Evolutionary conservation across 2,797 vertebrate genomes (phyloP), one percentile per base, ranked within the genome.

Genomic region (Oreortyx pictus): DNA sequence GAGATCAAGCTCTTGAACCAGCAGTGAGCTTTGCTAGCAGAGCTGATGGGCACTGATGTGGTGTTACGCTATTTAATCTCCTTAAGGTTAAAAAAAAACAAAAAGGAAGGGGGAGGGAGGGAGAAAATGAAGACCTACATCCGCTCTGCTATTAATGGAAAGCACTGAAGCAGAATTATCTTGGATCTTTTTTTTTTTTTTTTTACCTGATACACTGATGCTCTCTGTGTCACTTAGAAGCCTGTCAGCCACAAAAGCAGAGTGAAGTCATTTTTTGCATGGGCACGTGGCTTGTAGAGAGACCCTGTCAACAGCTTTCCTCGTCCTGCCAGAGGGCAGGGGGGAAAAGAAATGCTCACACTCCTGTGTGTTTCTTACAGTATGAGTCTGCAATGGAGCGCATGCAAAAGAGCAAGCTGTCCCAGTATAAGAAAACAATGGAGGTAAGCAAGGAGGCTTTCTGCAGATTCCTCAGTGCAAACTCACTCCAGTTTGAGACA

Each of bases 381-480:
- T 99, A 98, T 1, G 98, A 99, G 89, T 96, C 86, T 23, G 97
- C 98, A 23, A 98, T 99, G 98, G 99, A 99, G 57, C 98, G 98
- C 6, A 95, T 98, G 66, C 99, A 99, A n/a, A 99, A 99, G 97
- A 98, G 86, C 92, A 99, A 99, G 94, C 94, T 99, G 77, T 98
- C 98, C 3, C 97, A 98, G 17, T 98, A 98, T 81, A 99, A 99
- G 98, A 99, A 98, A 97, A 98, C 98, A 43, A 97, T 98, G 93
- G 99, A 99, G 77, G 99, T 99, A 96, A 98, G 98, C 37, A 59
- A 16, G 17, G 54, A 59, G n/a, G n/a, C 37, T 33, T 52, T 67
- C 43, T 37, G 65, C 18, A 61, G 19, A 4, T 54, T 67, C 61
- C 39, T 75, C 64, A 29, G 3, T 19, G 66, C 56, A 89, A 61